A percentile compares a stretch with the other conserved stretches of the same genome.
phyloP scores from a whole-genome alignment of 2,888 invertebrate genomes.

The Cryptocephalus moraei region DNA sequence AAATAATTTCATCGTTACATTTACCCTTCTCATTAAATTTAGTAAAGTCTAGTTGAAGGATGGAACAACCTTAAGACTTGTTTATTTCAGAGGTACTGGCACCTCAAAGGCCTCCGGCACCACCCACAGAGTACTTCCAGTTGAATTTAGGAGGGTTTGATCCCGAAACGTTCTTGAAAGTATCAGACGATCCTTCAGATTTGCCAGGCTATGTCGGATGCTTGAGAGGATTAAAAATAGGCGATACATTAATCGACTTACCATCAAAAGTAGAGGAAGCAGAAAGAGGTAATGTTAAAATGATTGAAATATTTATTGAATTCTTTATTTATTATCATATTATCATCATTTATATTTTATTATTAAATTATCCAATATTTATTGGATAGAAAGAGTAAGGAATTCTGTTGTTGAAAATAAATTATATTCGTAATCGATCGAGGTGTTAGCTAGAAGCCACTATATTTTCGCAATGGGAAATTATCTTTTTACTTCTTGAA shows the following conservation, averaged over 20 bases:
- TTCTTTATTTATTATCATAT: background rate
- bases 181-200: conserved; percentile 40
- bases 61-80: background rate
- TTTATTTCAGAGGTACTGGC: conserved; percentile 64
- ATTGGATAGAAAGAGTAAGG: too few species aligned
- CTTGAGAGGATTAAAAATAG: conserved; percentile 78
- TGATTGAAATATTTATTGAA: background rate
- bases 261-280: conserved; percentile 59
- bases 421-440: too few species aligned
- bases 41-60: too few species aligned
- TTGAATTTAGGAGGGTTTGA: conserved; percentile 81
- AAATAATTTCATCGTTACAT: background rate
- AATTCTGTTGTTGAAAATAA: too few species aligned
- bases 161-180: conserved; percentile 55
- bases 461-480: too few species aligned
- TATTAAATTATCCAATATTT: too few species aligned
- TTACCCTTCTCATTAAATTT: too few species aligned
- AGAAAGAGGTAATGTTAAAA: conserved; percentile 46
- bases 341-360: conserved; percentile 5
- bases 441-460: too few species aligned
- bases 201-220: conserved; percentile 77
- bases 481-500: too few species aligned
- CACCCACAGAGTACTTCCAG: conserved; percentile 83
- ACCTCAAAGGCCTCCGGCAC: conserved; percentile 80
- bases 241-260: conserved; percentile 67